Percentiles rank a stretch among this genome's conserved stretches.
phyloP scores from a whole-genome alignment of 2,888 invertebrate genomes.

The Chorisops tibialis region DNA sequence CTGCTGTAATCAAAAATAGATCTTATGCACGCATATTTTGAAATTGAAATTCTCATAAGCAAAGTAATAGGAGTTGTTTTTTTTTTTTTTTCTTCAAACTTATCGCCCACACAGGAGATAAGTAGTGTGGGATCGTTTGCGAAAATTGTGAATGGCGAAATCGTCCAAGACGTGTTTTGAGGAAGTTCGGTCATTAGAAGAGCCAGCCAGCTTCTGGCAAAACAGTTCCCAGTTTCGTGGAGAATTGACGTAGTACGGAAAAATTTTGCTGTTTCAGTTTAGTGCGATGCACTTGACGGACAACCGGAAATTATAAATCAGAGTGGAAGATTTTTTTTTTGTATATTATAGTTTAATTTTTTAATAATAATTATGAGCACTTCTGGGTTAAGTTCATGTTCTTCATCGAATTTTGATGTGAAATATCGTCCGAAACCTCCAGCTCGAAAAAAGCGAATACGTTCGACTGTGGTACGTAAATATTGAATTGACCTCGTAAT shows the following conservation, averaged over 20 bases:
- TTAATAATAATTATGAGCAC: constrained; percentile 41
- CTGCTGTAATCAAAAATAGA: constrained; percentile 16
- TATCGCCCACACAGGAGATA: constrained; percentile 1
- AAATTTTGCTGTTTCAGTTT: no score
- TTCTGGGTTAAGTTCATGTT: constrained; percentile 46
- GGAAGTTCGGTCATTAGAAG: no score
- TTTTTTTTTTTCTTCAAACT: constrained; percentile 11
- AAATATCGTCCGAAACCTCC: constrained; percentile 47
- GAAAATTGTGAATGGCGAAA: neutral
- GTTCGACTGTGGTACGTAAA: constrained; percentile 40
- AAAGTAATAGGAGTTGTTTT: no score
- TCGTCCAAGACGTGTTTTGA: no score
- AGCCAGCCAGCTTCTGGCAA: no score
- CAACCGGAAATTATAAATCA: neutral
- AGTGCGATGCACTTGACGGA: no score
- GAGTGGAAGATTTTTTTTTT: neutral
- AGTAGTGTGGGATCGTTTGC: neutral
- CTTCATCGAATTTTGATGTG: constrained; percentile 38
- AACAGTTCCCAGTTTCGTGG: neutral
- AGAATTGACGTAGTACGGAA: neutral
- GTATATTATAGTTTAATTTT: neutral
- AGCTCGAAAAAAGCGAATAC: constrained; percentile 46
- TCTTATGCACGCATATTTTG: neutral
- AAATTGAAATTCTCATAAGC: no score
- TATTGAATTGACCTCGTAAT: neutral